These are phyloP conservation scores for Pteropus rufus DNA, from an alignment of 2,797 vertebrate species.

Conservation along the genomic window DNA sequence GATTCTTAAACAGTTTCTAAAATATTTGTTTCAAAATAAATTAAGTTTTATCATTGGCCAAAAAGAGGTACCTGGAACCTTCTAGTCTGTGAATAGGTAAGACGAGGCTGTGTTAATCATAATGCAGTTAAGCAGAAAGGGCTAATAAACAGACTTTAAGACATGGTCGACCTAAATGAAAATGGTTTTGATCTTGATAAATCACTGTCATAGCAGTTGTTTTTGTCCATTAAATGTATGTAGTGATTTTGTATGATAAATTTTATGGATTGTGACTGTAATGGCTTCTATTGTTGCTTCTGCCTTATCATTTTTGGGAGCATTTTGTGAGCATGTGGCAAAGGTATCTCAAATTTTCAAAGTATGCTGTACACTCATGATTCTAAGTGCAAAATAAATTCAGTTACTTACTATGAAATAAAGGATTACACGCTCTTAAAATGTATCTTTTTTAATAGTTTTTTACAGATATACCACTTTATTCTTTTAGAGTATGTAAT, in stretches of 20 bases:
- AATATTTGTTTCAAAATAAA: background rate
- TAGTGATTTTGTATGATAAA: constrained; percentile 4
- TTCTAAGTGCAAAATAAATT: constrained; percentile 56
- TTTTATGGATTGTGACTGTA: constrained; percentile 15
- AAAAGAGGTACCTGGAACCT: background rate
- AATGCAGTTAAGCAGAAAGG: background rate
- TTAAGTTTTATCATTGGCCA: background rate
- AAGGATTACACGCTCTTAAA: constrained; percentile 50
- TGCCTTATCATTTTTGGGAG: background rate
- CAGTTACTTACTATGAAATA: constrained; percentile 65
- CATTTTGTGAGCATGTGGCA: background rate
- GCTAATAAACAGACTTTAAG: background rate
- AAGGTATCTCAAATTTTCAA: background rate
- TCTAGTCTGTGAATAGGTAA: background rate
- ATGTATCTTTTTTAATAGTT: constrained; percentile 46
- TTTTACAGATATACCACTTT: background rate
- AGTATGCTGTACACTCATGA: constrained; percentile 25
- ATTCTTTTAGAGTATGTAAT: background rate
- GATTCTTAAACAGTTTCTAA: background rate
- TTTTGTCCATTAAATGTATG: background rate
- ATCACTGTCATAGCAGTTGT: background rate
- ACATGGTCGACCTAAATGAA: background rate
- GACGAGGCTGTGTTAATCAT: background rate
- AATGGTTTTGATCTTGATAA: background rate
- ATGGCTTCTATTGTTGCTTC: background rate